Evolutionary conservation across 2,113 vertebrate genomes (phyloP).

Genomic region (Gobiocypris rarus): DNA sequence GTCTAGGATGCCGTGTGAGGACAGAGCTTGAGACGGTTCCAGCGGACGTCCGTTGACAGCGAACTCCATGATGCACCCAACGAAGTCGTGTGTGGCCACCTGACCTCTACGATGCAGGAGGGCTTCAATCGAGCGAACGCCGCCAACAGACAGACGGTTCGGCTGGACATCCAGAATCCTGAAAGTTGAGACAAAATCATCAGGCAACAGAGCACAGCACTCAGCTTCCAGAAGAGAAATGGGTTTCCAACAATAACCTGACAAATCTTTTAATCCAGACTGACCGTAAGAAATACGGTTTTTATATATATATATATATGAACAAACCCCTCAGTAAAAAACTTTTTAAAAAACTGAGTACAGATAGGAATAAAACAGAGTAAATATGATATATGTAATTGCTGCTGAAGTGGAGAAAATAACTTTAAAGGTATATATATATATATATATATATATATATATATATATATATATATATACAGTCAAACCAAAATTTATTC

Average conservation of each 20-base stretch:
- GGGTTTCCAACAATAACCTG: not conserved
- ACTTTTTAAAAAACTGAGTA: too few species aligned
- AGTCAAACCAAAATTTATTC: too few species aligned
- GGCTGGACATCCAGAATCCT: slow-evolving; percentile 97
- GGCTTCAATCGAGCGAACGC: slow-evolving; percentile 86
- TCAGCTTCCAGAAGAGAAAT: not conserved
- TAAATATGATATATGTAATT: too few species aligned
- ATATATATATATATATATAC: too few species aligned
- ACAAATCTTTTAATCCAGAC: not conserved
- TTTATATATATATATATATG: too few species aligned
- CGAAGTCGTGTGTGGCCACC: slow-evolving; percentile 93
- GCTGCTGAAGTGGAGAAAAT: too few species aligned
- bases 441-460: too few species aligned
- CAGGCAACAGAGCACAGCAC: not conserved
- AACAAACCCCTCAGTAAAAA: too few species aligned
- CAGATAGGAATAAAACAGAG: too few species aligned
- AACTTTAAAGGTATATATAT: too few species aligned
- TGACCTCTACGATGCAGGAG: slow-evolving; percentile 91
- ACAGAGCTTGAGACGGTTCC: slow-evolving; percentile 93
- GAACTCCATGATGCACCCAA: slow-evolving; percentile 98
- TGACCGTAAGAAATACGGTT: not conserved
- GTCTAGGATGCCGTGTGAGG: slow-evolving; percentile 90
- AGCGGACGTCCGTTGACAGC: slow-evolving; percentile 96
- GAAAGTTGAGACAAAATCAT: not conserved
- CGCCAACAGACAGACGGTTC: slow-evolving; percentile 91